Base-by-base conservation (phyloP, 1,140 invertebrate genomes). In the Drosophila prosaltans region DNA sequence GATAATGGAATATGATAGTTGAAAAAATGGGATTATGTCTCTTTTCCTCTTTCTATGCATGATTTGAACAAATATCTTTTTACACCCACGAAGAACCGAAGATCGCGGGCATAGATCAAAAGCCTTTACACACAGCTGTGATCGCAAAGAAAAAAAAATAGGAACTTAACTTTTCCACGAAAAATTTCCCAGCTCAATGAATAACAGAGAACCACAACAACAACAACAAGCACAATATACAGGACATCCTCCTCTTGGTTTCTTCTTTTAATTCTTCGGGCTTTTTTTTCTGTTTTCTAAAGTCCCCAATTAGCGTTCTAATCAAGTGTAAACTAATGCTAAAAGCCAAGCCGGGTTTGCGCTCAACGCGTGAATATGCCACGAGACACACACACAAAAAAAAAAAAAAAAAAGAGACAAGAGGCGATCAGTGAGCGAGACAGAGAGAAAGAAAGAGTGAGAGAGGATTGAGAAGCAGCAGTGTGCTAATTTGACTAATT, bases 301-400 rank as follows among this genome's bases (percentile, higher is more conserved):
- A 61, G 69, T 26, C 45, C 45, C 85, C 84, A 89, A 89, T 89
- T 89, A 89, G 84, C 81, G 84, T 81, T 90, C 84, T 89, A 89
- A 89, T 89, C 85, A 89, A 89, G 84, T 81, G 84, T 89, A 89
- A 89, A 89, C 84, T 88, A 89, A 89, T 88, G 81, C 84, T 89
- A 89, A 89, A 89, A 89, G 84, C 84, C 81, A 81, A 84, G 78
- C 81, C 80, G 73, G 57, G 84, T 88, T 89, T 83, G 80, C 83
- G 70, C 59, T 73, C 72, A 88, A 88, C 83, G 83, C 83, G 84
- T 89, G 84, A 89, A 89, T 84, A 67, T 89, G 84, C 84, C 84
- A 89, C 84, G 84, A 89, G 84, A 84, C 85, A 80, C 45, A 43
- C 41, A 43, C 41, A 36, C 41, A 11, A 81, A 86, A 66, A 62